Evolutionary conservation across 2,113 vertebrate genomes (phyloP).

Genomic region (Lamprotornis superbus): DNA sequence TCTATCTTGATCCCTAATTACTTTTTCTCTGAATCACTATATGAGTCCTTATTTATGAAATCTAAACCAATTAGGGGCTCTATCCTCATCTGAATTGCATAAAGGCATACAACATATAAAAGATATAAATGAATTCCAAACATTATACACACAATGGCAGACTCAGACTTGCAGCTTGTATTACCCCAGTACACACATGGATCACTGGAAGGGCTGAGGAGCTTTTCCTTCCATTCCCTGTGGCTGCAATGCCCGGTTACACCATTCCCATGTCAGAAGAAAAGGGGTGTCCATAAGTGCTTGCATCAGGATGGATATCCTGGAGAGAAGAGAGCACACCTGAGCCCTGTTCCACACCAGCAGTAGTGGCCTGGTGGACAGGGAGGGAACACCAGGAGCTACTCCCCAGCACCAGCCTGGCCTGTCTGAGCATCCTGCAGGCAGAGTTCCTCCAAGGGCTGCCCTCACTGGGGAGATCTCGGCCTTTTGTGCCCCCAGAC

Average conservation of each 20-base stretch:
- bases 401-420: background rate
- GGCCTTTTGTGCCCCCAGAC: background rate
- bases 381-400: background rate
- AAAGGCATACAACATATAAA: background rate
- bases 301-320: background rate
- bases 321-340: background rate
- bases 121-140: background rate
- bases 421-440: background rate
- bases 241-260: accelerated
- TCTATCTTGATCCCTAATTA: background rate
- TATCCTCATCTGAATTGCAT: background rate
- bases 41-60: background rate
- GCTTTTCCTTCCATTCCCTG: background rate
- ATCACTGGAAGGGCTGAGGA: background rate
- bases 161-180: background rate
- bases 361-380: background rate
- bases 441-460: background rate
- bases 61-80: background rate
- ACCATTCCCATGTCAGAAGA: background rate
- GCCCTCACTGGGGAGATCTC: background rate
- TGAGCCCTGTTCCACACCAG: background rate
- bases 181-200: background rate
- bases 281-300: background rate
- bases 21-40: background rate
- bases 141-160: background rate